Evolutionary conservation across 37 sponge, comb jelly and placozoan species (phyloP), one percentile per base, ranked within the genome.

Genomic region (Cliona cf. orientalis): DNA sequence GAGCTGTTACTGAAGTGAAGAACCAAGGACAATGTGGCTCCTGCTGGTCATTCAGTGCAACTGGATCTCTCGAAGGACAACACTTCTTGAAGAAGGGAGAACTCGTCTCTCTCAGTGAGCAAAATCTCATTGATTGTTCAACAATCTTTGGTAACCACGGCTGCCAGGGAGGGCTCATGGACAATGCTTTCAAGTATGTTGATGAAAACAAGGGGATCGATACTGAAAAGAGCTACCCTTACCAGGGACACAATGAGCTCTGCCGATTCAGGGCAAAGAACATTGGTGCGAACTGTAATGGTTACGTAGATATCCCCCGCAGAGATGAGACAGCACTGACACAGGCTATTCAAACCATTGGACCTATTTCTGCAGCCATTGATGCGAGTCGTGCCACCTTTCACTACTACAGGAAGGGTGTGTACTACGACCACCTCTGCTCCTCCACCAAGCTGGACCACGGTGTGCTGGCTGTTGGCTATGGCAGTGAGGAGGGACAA

Each of bases 31-130:
- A 86, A 66, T 97, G 97, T 71, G 97, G 97, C 19, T 95, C 95
- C 36, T 97, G 97, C 84, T 97, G 97, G 97, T 87, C 97, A 28
- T 97, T 97, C 64, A 95, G 96, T 68, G 70, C 97, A 39, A 95
- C 95, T 11, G 97, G 95, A 25, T 87, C 92, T 29, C 88, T 97
- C 21, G 95, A 97, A 72, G 96, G 96, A 29, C 90, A 87, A 39
- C 78, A 83, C 44, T 38, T 33, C 61, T 37, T 79, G 3, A 79
- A 76, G 32, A 72, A 58, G 1, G 73, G 74, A 1, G 46, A 6
- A 1, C 80, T 84, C 28, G 87, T 86, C 46, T 89, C 95, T 63
- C 91, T 90, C 37, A 92, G 93, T 49, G 99, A 96, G 74, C 99
- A 99, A 74, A 80, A 99, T 45, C 89, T 99, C 40, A 87, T 99